Evolutionary conservation across 2,888 invertebrate genomes (phyloP), one percentile per base, ranked within the genome.

Genomic region (Sericinus montela): DNA sequence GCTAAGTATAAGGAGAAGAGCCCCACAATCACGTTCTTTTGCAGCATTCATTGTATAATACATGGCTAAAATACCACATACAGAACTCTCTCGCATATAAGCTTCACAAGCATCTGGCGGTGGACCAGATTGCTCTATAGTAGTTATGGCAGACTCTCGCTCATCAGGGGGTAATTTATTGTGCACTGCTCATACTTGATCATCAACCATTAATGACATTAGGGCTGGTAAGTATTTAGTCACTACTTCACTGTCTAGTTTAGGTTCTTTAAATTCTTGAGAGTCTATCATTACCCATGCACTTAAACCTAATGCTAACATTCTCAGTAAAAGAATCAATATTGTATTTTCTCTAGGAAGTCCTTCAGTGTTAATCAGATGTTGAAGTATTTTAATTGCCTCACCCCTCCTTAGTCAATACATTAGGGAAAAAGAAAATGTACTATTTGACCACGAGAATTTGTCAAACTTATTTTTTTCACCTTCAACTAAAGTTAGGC

Each of bases 261-360:
- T 97, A 0, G 98, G 98, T 76, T 98, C 98, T 71, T 97, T 97
- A 68, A 98, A 98, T 61, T 96, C 95, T 86, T 96, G 94, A 1
- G 97, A 96, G 75, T 98, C 97, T 57, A 98, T 98, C 96, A 98
- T 98, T 28, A 96, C 94, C 98, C 98, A 98, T 3, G 98, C 97
- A 75, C 97, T 96, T 35, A 98, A 82, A 0, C 98, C 98, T 36
- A 98, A 85, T 0, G 97, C 95, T 58, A 98, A 85, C 97, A 98
- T 97, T 71, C 98, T 91, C 48, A 98, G 81, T 51, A 98, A 81
- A 16, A 98, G 83, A 59, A 97, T 95, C 52, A 98, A 87, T 58
- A 98, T 96, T 48, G 95, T 93, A 75, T 98, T 98, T 63, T 98
- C 97, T 90, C 92, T 77, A n/a, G 98, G 97, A 70, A 98, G 89